Evolutionary conservation across 2,113 vertebrate species (phyloP).

Genomic region (Sebastes schlegelii): DNA sequence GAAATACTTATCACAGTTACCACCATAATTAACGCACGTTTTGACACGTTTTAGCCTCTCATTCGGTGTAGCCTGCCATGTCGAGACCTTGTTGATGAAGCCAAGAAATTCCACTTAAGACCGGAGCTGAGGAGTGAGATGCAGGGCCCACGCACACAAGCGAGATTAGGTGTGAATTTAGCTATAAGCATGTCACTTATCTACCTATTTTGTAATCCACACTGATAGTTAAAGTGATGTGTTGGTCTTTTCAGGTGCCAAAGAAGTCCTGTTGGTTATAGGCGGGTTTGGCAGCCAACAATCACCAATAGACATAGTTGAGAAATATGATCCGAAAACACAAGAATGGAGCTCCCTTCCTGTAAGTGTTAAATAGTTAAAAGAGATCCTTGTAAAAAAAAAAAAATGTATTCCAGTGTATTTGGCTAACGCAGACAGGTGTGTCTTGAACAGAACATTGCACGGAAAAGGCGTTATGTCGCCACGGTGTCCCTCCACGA

Average conservation of each 20-base stretch:
- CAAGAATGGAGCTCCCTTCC: constrained; percentile 98
- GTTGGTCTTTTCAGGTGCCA: constrained; percentile 88
- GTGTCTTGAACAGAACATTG: constrained; percentile 89
- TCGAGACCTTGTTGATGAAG: constrained; percentile 98
- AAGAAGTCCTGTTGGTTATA: constrained; percentile 97
- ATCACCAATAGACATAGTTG: constrained; percentile 97
- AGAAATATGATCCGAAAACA: constrained; percentile 98
- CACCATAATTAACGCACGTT: constrained; percentile 48
- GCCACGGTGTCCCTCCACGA: constrained; percentile 97
- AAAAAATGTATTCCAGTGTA: no score
- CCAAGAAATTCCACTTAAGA: constrained; percentile 98
- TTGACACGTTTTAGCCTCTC: constrained; percentile 87
- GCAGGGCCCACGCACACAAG: constrained; percentile 96
- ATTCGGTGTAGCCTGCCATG: constrained; percentile 96
- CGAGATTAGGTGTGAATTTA: constrained; percentile 89
- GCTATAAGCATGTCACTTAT: not conserved
- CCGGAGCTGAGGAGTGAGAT: constrained; percentile 97
- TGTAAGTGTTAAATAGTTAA: constrained; percentile 81
- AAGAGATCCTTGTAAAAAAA: not conserved
- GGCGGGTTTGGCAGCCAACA: constrained; percentile 98
- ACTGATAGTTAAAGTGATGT: constrained; percentile 1
- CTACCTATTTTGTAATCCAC: constrained; percentile 21
- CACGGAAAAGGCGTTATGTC: constrained; percentile 95
- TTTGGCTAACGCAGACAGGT: not conserved
- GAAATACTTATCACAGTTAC: constrained; percentile 9